Percentiles rank a stretch among this genome's conserved stretches.
Conservation (phyloP, 1,140 invertebrate species). For the Saccostrea glomerata region DNA sequence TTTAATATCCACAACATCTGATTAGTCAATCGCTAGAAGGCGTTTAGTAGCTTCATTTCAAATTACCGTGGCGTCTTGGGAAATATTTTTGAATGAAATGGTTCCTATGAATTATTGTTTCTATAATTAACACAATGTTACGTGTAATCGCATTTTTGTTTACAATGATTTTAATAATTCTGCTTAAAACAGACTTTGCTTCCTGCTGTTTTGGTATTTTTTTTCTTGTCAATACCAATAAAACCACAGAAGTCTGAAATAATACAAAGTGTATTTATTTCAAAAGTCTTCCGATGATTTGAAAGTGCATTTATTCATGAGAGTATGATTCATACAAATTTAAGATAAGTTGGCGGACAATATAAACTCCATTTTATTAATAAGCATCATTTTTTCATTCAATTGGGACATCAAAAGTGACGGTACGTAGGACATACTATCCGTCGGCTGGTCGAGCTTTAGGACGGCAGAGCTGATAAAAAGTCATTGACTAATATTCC, state of each 20-base stretch:
- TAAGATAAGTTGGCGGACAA: neutral
- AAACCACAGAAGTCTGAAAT: neutral
- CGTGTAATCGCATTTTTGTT: neutral
- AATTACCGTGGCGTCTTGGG: neutral
- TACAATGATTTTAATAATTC: neutral
- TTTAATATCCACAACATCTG: conserved; percentile 34
- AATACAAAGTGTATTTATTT: conserved; percentile 12
- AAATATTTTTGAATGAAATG: neutral
- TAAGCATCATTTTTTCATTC: conserved; percentile 32
- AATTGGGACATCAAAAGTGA: conserved; percentile 7
- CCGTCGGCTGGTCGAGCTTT: neutral
- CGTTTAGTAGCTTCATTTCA: conserved; percentile 5
- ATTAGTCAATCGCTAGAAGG: conserved; percentile 20
- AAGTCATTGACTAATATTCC: conserved; percentile 18
- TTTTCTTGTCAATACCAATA: conserved; percentile 6
- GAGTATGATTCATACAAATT: conserved; percentile 14
- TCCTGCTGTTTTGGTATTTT: conserved; percentile 2
- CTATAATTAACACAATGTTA: neutral
- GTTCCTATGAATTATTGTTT: neutral
- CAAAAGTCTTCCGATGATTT: neutral
- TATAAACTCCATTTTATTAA: conserved; percentile 20
- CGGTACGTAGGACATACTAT: neutral
- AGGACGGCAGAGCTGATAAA: neutral
- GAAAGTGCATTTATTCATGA: conserved; percentile 25
- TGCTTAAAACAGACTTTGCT: neutral